These are phyloP conservation scores for Bombyx huttoni DNA, from an alignment of 2,888 invertebrate genomes.

Conservation along the genomic window DNA sequence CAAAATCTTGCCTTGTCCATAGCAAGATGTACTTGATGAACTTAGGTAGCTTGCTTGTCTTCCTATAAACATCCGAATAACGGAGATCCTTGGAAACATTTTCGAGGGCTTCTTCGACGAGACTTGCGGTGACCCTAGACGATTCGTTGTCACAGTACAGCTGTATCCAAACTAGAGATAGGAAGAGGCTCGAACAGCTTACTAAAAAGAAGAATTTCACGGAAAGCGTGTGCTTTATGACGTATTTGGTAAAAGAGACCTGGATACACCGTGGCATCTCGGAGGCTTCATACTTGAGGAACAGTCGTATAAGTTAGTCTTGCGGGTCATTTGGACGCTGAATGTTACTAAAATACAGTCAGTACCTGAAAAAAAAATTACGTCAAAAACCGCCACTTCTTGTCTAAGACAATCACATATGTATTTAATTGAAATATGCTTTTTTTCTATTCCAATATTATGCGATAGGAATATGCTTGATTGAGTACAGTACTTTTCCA, in stretches of 20 bases:
- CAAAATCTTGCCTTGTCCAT: constrained; percentile 35
- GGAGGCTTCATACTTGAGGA: constrained; percentile 25
- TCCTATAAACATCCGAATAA: constrained; percentile 42
- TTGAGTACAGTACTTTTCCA: too few species aligned
- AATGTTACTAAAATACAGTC: neutral
- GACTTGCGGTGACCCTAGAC: constrained; percentile 14
- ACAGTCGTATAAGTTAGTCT: neutral
- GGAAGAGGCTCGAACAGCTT: constrained; percentile 24
- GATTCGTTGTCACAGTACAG: constrained; percentile 15
- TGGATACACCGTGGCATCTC: constrained; percentile 19
- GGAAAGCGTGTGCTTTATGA: constrained; percentile 25
- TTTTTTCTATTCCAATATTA: too few species aligned
- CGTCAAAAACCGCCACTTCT: neutral
- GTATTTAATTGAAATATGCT: too few species aligned
- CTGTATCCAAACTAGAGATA: constrained; percentile 34
- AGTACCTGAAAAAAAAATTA: constrained; percentile 10
- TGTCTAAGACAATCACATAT: too few species aligned
- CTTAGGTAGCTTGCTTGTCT: constrained; percentile 25
- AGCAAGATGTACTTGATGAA: constrained; percentile 44
- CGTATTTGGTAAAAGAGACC: constrained; percentile 10
- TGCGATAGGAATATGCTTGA: too few species aligned
- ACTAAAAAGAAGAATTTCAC: constrained; percentile 30
- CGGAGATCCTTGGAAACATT: constrained; percentile 38
- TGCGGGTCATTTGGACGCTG: constrained; percentile 11
- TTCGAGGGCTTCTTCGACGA: constrained; percentile 36